Evolutionary conservation across 2,113 vertebrate species (phyloP).

Genomic region (Ammodytes dubius): DNA sequence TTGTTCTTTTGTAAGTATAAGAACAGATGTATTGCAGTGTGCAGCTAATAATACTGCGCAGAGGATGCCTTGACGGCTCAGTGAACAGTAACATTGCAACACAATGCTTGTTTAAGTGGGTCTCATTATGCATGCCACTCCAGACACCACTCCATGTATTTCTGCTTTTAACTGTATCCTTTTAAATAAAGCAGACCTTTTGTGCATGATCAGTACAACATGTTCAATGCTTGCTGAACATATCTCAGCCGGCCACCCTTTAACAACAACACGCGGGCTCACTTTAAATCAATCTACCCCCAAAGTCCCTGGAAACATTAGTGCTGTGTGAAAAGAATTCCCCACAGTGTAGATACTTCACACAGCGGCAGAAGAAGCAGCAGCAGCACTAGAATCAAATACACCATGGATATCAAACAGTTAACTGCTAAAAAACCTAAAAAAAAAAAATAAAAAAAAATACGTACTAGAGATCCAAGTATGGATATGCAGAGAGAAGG

Average conservation of each 20-base stretch:
- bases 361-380: background rate
- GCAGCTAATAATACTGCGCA: background rate
- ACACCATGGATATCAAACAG: background rate
- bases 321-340: background rate
- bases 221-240: background rate
- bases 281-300: constrained; percentile 7
- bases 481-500: background rate
- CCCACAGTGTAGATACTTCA: constrained; percentile 11
- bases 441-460: background rate
- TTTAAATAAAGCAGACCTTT: background rate
- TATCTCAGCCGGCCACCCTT: background rate
- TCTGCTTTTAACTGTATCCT: background rate
- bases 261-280: background rate
- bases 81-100: background rate
- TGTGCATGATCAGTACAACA: too few species aligned
- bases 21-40: background rate
- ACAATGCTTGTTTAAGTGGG: background rate
- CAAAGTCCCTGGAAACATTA: background rate
- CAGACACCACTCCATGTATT: background rate
- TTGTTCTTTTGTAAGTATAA: background rate
- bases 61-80: background rate
- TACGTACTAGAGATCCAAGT: background rate
- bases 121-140: background rate
- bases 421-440: background rate
- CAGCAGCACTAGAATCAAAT: background rate